Base-by-base conservation (phyloP, 2,113 vertebrate genomes). In the Poeciliopsis prolifica region DNA sequence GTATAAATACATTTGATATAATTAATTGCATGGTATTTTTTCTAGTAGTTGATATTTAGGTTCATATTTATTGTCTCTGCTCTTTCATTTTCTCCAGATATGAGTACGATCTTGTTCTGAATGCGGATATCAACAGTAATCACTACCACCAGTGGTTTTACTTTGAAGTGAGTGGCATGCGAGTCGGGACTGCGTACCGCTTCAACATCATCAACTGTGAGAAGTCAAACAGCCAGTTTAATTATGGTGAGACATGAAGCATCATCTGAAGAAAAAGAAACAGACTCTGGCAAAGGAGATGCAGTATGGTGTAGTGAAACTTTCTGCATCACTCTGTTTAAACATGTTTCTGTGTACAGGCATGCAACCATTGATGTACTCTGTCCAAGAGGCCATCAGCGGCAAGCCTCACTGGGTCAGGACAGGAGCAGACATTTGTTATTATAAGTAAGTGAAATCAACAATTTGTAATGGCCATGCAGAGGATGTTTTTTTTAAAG, bases 111-210 rank as follows among this genome's bases (percentile, higher is more conserved):
- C 96, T 99, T 78, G 96, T 99, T 92, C 91, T 99, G 90, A 99
- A 99, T 90, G 97, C 98, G 0, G 98, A 99, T 91, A 97, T 99
- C 94, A 99, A 99, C 89, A 99, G 97, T 90, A 99, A 99, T 92
- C 98, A 98, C 89, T 97, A 99, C 91, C 98, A 99, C 87, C 98
- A 99, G 75, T 99, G 98, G 98, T 99, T 99, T 94, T 99, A 99
- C 92, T 99, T 98, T 85, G 98, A 99, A 94, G 97, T 98, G 89
- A 98, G 98, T 84, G 95, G 96, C 86, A 99, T 99, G 97, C 95
- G 95, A 10, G 95, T 95, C 19, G 94, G 95, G 48, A 75, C 93
- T 61, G 89, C 89, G 67, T 99, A 99, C 80, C 96, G 98, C 54
- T 98, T 99, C 95, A 99, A 99, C 94, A 97, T 99, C 91, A 98